Base-by-base conservation (phyloP, 1,140 invertebrate genomes). In the Drosophila pruinosa region DNA sequence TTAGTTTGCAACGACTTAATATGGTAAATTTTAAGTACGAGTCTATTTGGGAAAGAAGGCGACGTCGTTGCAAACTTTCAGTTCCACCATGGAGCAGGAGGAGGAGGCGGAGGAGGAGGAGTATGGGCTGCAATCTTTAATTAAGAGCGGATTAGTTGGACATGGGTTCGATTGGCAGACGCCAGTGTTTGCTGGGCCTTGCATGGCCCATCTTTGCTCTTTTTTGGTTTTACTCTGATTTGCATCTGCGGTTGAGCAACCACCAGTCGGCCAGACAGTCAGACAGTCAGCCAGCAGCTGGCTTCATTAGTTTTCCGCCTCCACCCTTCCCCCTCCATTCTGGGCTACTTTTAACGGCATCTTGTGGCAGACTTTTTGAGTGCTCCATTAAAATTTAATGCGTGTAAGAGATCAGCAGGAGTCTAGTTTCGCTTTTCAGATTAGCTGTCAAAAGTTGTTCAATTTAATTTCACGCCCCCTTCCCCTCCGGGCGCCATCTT, bases 101-200 rank as follows among this genome's bases (percentile, higher is more conserved):
- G 43, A 7, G 3, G 5, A 2, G 28, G 28, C 0, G n/a, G 3
- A 2, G 21, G 21, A 14, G 10, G n/a, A 21, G 6, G 3, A 7
- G 50, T 39, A 36, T 64, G 56, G 72, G 41, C 54, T 79, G 76
- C 74, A 77, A 89, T 85, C 85, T 90, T 90, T 90, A 90, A 90
- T 90, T 90, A 90, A 90, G 89, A 90, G 81, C 78, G 79, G 81
- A 90, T 89, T 90, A 89, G 80, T 90, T 83, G 85, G 81, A 90
- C 89, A 90, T 83, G 83, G 80, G 75, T 85, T 78, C 80, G 74
- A 89, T 76, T 72, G 74, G 53, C 71, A 72, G 78, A 82, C 78
- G 28, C 38, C 26, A 15, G 24, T 43, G 38, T 45, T 24, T 12
- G 47, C 47, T 31, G 0, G 5, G 8, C 24, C 53, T 12, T n/a